Base-by-base conservation (phyloP, 2,797 vertebrate species). In the Artibeus lituratus region DNA sequence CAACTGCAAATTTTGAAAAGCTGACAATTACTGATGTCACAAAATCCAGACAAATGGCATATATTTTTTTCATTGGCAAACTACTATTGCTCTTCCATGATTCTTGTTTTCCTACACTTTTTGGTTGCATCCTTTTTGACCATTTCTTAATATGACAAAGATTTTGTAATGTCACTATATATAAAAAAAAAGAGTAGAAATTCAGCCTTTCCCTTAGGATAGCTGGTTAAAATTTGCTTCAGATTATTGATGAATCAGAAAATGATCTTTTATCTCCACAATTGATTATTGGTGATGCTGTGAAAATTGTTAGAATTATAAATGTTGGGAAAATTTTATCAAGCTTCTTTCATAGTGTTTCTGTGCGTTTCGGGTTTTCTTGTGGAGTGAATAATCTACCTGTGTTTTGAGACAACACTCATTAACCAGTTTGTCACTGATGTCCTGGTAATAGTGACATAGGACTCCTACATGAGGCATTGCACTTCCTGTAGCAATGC, bases 101-200 rank as follows among this genome's bases (percentile, higher is more conserved):
- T 29, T 32, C 47, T 89, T 90, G 72, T 77, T 81, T 87, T 44
- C 69, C 76, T 49, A 24, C 8, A 22, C 32, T 69, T 92, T 78
- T 84, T 86, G 55, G 81, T 47, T 84, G 29, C 32, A 76, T 47
- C 35, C 19, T 74, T 67, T 90, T 78, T 49, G 26, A 59, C 53
- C 44, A 1, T 65, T 59, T 92, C 78, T 81, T 73, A 53, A 24
- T 22, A 53, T 65, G 53, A 69, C 6, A 57, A 26, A 80, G 81
- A 92, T 57, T 91, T 91, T 96, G 8, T 77, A 49, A 62, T 39
- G 35, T 89, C 53, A 39, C 70, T 78, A 77, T 69, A 62, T 93
- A 24, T 32, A 42, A 42, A 42, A 42, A n/a, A 4, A 55, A 87
- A 22, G 24, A 83, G 29, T n/a, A 51, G 39, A 24, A 19, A 62